phyloP scores from a whole-genome alignment of 2,888 invertebrate species.

The Pachydiplax longipennis region DNA sequence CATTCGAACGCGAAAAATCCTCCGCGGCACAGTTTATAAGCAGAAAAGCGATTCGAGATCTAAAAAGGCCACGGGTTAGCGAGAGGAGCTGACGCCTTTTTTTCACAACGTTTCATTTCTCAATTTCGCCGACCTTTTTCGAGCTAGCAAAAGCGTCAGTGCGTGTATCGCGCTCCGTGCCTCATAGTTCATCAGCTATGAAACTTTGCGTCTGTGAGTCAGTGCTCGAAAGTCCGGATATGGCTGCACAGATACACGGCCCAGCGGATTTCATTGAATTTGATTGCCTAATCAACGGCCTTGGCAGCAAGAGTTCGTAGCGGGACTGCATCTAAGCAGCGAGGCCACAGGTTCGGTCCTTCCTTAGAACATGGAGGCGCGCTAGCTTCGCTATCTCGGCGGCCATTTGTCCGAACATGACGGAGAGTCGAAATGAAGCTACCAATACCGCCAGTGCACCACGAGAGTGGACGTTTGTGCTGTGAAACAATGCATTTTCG shows the following conservation, averaged over 20 bases:
- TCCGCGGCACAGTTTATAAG: background rate
- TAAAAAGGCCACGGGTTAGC: background rate
- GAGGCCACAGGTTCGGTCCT: constrained; percentile 38
- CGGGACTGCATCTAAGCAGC: constrained; percentile 40
- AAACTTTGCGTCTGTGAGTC: constrained; percentile 15
- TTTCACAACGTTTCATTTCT: background rate
- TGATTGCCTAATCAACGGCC: constrained; percentile 44
- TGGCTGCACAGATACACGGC: constrained; percentile 29
- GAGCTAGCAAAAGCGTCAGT: background rate
- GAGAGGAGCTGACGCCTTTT: background rate
- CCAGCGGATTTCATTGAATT: constrained; percentile 43
- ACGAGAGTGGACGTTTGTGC: too few species aligned
- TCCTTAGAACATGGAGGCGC: constrained; percentile 33
- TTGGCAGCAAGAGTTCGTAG: constrained; percentile 41
- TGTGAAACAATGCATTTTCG: too few species aligned
- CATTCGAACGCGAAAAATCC: background rate
- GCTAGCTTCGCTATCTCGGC: background rate
- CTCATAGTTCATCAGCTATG: background rate
- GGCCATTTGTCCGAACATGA: background rate
- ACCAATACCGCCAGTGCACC: too few species aligned
- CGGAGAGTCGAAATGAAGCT: background rate
- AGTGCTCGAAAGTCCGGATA: constrained; percentile 37
- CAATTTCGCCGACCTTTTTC: background rate
- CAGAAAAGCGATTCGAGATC: background rate
- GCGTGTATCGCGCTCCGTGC: background rate